Evolutionary conservation across 2,113 vertebrate genomes (phyloP), one percentile per base, ranked within the genome.

Genomic region (Puma concolor): DNA sequence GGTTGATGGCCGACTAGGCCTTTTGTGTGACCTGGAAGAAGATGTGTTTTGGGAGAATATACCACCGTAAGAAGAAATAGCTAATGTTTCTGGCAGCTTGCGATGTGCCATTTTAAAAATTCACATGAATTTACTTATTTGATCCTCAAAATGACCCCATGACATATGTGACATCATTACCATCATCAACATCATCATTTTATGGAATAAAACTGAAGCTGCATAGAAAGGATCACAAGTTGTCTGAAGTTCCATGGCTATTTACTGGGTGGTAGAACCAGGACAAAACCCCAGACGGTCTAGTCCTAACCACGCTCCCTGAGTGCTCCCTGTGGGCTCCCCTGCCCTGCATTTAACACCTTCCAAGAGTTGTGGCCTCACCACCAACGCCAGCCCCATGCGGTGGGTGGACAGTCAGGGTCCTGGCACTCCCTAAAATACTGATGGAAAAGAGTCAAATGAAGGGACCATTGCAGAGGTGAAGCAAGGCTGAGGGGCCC

Each of bases 281-380:
- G 86, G n/a, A 44, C 13, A 16, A 71, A 50, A 6, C 25, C 25
- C 74, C 17, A 11, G 38, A 57, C 16, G 14, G 10, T 23, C 27
- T 5, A 33, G 38, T 3, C 57, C 50, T 71, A 27, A 33, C 29
- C 29, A 0, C 0, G 1, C 29, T n/a, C 52, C 88, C 64, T 11
- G 1, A 5, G 16, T 0, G 25, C 23, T 27, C 5, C 16, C 36
- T 4, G 7, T 0, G 23, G 13, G 25, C 72, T 60, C 57, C 57
- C 44, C 38, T 15, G 7, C 15, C 31, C 50, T 36, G 8, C 0
- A 0, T n/a, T 44, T 1, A 0, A 0, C 5, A 31, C 64, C 19
- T 63, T 69, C 63, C 67, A 10, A 9, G n/a, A 66, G 31, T 31
- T 69, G 31, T 27, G 21, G 1, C 4, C 0, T 64, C 57, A 69